These are phyloP conservation scores for Burhinus oedicnemus DNA, from an alignment of 2,113 vertebrate species.

Conservation along the genomic window DNA sequence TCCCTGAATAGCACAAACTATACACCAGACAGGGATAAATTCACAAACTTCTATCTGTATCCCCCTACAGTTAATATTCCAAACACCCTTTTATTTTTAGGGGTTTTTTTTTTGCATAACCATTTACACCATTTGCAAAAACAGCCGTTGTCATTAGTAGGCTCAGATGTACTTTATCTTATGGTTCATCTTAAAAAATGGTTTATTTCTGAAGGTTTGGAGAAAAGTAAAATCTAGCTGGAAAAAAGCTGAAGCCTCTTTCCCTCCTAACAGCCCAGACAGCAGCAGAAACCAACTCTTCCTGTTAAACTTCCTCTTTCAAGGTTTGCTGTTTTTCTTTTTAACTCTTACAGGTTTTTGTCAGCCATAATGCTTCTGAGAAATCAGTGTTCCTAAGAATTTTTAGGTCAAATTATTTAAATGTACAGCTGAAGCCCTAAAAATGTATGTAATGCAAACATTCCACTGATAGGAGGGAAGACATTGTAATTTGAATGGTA, in stretches of 20 bases:
- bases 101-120: not conserved
- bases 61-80: not conserved
- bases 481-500: not conserved
- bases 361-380: not conserved
- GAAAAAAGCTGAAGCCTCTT: not conserved
- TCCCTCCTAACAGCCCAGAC: not conserved
- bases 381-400: not conserved
- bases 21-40: not conserved
- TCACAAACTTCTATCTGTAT: not conserved
- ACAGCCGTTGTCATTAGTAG: not conserved
- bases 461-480: rapidly evolving
- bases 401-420: not conserved
- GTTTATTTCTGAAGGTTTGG: not conserved
- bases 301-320: constrained; percentile 70
- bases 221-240: not conserved
- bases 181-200: not conserved
- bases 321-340: not conserved
- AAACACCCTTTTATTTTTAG: not conserved
- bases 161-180: not conserved
- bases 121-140: not conserved
- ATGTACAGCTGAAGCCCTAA: not conserved
- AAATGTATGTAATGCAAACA: not conserved
- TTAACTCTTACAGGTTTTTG: not conserved
- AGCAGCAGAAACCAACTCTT: constrained; percentile 60
- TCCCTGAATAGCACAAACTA: not conserved